Percentiles rank a stretch among this genome's conserved stretches.
These are phyloP conservation scores for Gasteruption jaculator DNA, from an alignment of 2,888 invertebrate genomes.

Conservation along the genomic window DNA sequence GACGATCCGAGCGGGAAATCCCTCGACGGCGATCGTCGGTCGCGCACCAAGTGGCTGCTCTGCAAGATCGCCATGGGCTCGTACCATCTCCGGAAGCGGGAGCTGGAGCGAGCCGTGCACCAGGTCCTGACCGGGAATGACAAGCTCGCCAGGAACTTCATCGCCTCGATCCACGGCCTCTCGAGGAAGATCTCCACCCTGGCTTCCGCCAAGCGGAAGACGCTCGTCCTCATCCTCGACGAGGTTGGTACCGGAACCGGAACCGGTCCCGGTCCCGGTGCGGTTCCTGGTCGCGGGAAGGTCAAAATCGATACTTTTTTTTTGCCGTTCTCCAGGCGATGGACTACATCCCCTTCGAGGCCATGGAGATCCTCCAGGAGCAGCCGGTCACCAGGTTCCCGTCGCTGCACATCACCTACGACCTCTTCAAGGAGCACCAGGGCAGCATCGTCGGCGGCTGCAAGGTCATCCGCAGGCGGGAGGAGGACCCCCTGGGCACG, in stretches of 20 bases:
- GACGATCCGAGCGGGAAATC: constrained; percentile 38
- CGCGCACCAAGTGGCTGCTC: constrained; percentile 48
- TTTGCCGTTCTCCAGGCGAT: constrained; percentile 58
- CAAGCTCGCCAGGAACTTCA: constrained; percentile 39
- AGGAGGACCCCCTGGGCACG: constrained; percentile 54
- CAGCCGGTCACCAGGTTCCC: constrained; percentile 73
- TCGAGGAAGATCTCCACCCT: constrained; percentile 31
- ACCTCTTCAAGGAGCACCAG: constrained; percentile 61
- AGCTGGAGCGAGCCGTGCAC: constrained; percentile 49
- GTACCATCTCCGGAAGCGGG: constrained; percentile 42
- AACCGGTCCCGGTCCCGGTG: too few species aligned
- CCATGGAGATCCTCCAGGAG: constrained; percentile 60
- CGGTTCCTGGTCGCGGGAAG: too few species aligned
- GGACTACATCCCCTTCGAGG: constrained; percentile 79
- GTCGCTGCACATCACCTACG: constrained; percentile 65
- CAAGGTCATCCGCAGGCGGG: constrained; percentile 52
- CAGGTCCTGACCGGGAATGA: constrained; percentile 43
- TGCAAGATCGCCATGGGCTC: constrained; percentile 50
- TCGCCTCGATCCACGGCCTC: constrained; percentile 40
- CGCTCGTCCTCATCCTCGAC: constrained; percentile 66
- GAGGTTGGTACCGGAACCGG: constrained; percentile 58
- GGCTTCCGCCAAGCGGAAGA: constrained; percentile 55
- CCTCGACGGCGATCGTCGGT: constrained; percentile 2
- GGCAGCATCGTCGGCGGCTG: constrained; percentile 58
- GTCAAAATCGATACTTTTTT: constrained; percentile 10